Base-by-base conservation (phyloP, 2,113 vertebrate species). In the Sapayoa aenigma region DNA sequence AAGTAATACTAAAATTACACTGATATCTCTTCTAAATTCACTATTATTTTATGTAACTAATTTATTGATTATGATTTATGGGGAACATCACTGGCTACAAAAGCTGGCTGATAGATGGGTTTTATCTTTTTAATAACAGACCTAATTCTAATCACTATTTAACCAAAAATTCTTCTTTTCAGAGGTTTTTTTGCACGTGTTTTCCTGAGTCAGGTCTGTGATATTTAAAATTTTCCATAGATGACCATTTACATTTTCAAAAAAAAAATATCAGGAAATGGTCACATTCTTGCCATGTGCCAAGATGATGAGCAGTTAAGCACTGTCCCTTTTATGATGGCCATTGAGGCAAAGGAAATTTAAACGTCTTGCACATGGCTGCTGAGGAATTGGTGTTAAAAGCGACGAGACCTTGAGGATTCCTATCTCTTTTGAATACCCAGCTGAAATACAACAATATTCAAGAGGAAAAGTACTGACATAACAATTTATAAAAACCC, bases 81-180 rank as follows among this genome's bases (percentile, higher is more conserved):
- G 63, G 77, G 68, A 74, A 63, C 42, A 52, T 73, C 4, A 8
- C 21, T 88, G 52, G 31, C 75, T 84, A 80, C 16, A 73, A 68
- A 80, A 88, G 24, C 85, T 56, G 47, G 68, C 18, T 88, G 84
- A 75, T 22, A 65, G 50, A 56, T 1, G 28, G 15, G 3, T 55
- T 91, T 86, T 84, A 35, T 80, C 71, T 85, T 93, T 85, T 86
- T 71, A 94, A 80, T 86, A 87, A 39, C 20, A 81, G 19, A 58
- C 17, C 33, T 68, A 88, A 67, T 86, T 22, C 11, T 15, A 67
- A 30, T 41, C 31, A 44, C 77, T 77, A 53, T 93, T 81, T 83
- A 94, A 76, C 90, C 24, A 86, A 41, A 92, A 74, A 14, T 56
- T 76, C 37, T 76, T 69, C 17, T 83, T 91, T 96, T 83, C 63